These are phyloP conservation scores for Ctenicera cuprea DNA, from an alignment of 2,888 invertebrate genomes.

Conservation along the genomic window DNA sequence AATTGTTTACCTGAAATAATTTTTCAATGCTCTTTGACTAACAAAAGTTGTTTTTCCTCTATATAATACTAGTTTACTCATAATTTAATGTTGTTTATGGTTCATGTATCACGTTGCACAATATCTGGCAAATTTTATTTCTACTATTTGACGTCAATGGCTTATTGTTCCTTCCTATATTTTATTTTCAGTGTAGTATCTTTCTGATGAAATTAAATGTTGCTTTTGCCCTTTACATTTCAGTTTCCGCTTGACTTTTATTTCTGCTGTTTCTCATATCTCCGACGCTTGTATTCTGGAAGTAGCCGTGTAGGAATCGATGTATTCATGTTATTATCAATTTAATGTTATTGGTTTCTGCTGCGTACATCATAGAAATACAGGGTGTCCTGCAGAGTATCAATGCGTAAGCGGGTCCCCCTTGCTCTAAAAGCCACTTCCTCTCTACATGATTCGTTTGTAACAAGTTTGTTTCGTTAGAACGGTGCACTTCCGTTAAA, in stretches of 20 bases:
- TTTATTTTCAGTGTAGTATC: background rate
- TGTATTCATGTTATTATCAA: background rate
- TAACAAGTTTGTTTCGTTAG: slow-evolving; percentile 33
- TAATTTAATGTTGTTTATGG: slow-evolving; percentile 10
- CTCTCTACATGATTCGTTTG: slow-evolving; percentile 27
- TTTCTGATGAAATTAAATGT: background rate
- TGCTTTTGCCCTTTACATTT: background rate
- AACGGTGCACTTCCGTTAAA: slow-evolving; percentile 41
- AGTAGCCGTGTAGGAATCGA: background rate
- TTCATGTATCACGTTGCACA: background rate
- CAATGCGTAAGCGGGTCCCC: background rate
- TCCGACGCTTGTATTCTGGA: background rate
- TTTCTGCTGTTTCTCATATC: background rate
- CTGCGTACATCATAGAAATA: background rate
- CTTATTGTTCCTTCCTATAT: background rate
- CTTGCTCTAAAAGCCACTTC: slow-evolving; percentile 10
- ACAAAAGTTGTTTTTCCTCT: slow-evolving; percentile 3
- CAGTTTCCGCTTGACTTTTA: background rate
- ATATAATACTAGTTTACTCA: background rate
- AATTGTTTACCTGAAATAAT: no score
- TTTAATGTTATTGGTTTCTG: background rate
- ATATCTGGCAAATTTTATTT: background rate
- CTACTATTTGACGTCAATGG: background rate
- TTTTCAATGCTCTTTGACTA: no score
- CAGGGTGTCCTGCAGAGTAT: slow-evolving; percentile 15